These are phyloP conservation scores for Cryptoblepharus egeriae DNA, from an alignment of 2,797 vertebrate genomes.

Conservation along the genomic window DNA sequence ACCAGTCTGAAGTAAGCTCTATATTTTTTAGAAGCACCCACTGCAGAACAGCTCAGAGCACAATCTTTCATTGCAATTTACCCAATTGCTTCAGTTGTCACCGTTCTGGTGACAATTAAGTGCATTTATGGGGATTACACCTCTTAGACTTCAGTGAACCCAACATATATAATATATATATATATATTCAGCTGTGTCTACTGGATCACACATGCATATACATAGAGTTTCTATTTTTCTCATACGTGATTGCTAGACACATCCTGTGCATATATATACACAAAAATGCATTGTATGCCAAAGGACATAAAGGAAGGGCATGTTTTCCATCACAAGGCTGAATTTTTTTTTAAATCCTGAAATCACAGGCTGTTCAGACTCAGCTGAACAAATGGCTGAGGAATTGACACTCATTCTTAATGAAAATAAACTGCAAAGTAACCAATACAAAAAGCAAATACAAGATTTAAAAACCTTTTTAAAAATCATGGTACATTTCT, in stretches of 20 bases:
- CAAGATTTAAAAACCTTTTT: background rate
- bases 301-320: background rate
- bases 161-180: background rate
- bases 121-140: background rate
- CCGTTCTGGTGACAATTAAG: background rate
- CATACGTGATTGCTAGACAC: background rate
- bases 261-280: background rate
- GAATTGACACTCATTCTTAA: background rate
- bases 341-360: background rate
- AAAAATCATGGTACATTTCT: background rate
- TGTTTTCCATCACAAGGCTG: background rate
- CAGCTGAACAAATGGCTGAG: background rate
- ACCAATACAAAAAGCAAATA: slow-evolving; percentile 13
- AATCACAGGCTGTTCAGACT: background rate
- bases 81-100: background rate
- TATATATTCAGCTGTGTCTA: background rate
- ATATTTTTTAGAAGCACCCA: background rate
- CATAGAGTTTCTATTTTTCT: too few relatives aligned
- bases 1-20: background rate
- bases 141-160: background rate
- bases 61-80: background rate
- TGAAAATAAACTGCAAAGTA: slow-evolving; percentile 12
- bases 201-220: background rate
- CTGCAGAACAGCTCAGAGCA: background rate
- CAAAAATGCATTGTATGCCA: background rate